A percentile compares a stretch with the other conserved stretches of the same genome.
Evolutionary conservation across 2,113 vertebrate genomes (phyloP).

Genomic region (Cairina moschata): DNA sequence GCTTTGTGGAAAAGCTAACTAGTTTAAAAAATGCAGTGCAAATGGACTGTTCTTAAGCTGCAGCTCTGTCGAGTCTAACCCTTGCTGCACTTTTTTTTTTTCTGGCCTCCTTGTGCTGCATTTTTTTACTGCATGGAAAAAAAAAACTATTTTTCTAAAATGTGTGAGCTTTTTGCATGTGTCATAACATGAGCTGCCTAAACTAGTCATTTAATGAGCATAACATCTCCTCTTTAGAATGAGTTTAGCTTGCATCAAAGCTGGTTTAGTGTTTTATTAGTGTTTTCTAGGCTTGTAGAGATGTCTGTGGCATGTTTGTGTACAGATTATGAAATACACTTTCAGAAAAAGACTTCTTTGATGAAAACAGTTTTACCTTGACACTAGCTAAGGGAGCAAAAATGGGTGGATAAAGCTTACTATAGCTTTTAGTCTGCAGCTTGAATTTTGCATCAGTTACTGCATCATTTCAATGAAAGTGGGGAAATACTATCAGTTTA

Average conservation of each 20-base stretch:
- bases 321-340: conserved; percentile 39
- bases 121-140: conserved; percentile 15
- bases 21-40: neutral
- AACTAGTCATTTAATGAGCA: conserved; percentile 32
- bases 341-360: neutral
- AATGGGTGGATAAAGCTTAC: conserved; percentile 29
- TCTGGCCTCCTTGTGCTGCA: conserved; percentile 3
- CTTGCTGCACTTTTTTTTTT: neutral
- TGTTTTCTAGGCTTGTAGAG: conserved; percentile 61
- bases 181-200: conserved; percentile 37
- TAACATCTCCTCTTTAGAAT: conserved; percentile 34
- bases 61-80: conserved; percentile 27
- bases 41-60: conserved; percentile 27
- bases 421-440: conserved; percentile 19
- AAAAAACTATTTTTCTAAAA: neutral
- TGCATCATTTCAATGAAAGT: conserved; percentile 60
- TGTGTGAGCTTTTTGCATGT: conserved; percentile 26
- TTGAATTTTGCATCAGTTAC: conserved; percentile 56
- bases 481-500: conserved; percentile 8
- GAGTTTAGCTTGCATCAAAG: conserved; percentile 34
- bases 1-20: conserved; percentile 21
- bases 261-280: conserved; percentile 50
- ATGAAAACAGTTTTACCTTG: conserved; percentile 7
- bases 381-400: conserved; percentile 35
- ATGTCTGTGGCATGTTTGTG: conserved; percentile 62